These are phyloP conservation scores for Columba guinea DNA, from an alignment of 2,797 vertebrate genomes.

Conservation along the genomic window DNA sequence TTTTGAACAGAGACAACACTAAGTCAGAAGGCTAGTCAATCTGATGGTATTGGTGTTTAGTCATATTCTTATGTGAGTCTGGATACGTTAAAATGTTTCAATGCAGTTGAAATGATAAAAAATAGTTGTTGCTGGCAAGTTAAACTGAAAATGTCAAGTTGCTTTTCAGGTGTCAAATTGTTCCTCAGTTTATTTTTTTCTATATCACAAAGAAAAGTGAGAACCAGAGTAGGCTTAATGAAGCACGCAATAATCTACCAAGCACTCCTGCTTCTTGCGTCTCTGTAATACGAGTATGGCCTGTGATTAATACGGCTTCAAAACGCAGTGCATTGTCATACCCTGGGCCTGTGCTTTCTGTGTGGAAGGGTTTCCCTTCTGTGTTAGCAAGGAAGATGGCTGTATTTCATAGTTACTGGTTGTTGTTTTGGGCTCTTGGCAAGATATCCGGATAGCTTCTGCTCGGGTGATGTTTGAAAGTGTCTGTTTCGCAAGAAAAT, in stretches of 20 bases:
- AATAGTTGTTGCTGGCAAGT: background rate
- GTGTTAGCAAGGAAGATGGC: background rate
- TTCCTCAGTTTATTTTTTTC: background rate
- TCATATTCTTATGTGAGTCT: background rate
- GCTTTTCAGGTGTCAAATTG: background rate
- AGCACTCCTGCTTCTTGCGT: background rate
- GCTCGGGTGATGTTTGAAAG: background rate
- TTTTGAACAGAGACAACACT: background rate
- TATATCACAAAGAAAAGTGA: background rate
- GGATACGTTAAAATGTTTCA: background rate
- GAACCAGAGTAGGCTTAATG: background rate
- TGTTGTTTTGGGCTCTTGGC: constrained; percentile 22
- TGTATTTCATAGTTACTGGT: background rate
- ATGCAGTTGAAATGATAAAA: background rate
- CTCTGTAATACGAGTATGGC: accelerated
- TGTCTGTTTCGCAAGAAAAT: constrained; percentile 1
- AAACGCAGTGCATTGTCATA: background rate
- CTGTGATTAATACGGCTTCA: background rate
- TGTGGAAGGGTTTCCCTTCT: background rate
- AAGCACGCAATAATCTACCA: background rate
- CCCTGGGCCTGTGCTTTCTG: background rate
- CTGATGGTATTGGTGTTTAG: background rate
- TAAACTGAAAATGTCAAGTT: background rate
- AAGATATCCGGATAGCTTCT: background rate
- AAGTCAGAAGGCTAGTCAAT: background rate